Conservation (phyloP, 2,797 vertebrate genomes). For the Novumbra hubbsi region DNA sequence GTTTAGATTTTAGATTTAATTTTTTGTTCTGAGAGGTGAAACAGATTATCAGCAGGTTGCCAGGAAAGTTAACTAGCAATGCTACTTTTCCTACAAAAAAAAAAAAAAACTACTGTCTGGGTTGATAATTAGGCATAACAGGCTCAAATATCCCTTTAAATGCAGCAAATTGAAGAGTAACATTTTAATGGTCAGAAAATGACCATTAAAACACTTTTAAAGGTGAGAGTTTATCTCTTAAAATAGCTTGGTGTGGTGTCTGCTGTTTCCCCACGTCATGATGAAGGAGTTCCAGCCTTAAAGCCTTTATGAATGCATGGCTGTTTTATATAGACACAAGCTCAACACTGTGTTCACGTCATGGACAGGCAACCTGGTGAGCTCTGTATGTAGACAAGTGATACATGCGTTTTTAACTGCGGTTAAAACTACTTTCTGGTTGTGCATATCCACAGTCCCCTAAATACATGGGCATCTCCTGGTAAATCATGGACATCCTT, state of each 20-base stretch:
- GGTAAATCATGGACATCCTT: slow-evolving; percentile 42
- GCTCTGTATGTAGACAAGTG: slow-evolving; percentile 52
- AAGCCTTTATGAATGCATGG: slow-evolving; percentile 31
- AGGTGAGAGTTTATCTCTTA: slow-evolving; percentile 40
- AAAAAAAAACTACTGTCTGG: too few species aligned
- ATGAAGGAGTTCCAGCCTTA: slow-evolving; percentile 31
- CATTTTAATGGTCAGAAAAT: too few species aligned
- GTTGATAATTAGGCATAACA: too few species aligned
- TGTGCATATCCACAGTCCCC: slow-evolving; percentile 8
- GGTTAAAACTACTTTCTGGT: slow-evolving; percentile 43
- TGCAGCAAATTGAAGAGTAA: slow-evolving; percentile 6
- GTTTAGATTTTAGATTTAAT: too few species aligned
- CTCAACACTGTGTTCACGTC: slow-evolving; percentile 28
- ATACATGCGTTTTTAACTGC: slow-evolving; percentile 37
- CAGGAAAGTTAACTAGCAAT: too few species aligned
- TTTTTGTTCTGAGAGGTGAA: too few species aligned
- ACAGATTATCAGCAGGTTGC: too few species aligned
- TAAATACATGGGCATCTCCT: slow-evolving; percentile 17
- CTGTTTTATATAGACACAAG: slow-evolving; percentile 33
- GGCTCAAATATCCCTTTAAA: slow-evolving; percentile 7
- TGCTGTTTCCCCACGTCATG: slow-evolving; percentile 16
- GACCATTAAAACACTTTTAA: slow-evolving; percentile 9
- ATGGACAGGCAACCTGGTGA: slow-evolving; percentile 15
- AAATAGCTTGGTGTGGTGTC: slow-evolving; percentile 38
- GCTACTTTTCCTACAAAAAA: too few species aligned